Evolutionary conservation across 2,888 invertebrate species (phyloP).

Genomic region (Hoplodrina ambigua): DNA sequence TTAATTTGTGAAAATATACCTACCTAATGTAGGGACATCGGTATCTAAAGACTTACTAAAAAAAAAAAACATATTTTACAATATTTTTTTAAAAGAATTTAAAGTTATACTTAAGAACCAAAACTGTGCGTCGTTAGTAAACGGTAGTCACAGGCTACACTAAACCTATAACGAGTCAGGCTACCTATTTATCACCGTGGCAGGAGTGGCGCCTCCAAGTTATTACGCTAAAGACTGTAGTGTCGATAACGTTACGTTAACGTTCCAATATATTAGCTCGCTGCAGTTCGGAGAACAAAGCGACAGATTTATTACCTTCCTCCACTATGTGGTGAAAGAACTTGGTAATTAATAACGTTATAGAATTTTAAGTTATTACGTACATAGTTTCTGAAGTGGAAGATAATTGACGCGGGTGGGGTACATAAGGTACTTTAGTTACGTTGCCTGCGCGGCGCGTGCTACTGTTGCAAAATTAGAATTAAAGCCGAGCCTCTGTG

Average conservation of each 20-base stretch:
- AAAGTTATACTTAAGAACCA: too few species aligned
- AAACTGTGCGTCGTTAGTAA: too few species aligned
- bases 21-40: neutral
- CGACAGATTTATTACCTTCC: slow-evolving; percentile 16
- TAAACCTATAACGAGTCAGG: neutral
- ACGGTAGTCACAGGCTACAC: too few species aligned
- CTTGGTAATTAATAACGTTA: slow-evolving; percentile 12
- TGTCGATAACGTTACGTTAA: slow-evolving; percentile 22
- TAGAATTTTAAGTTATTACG: neutral
- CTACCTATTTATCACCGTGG: slow-evolving; percentile 2
- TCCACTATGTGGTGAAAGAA: neutral
- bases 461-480: neutral
- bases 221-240: slow-evolving; percentile 12
- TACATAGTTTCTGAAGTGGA: neutral
- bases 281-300: slow-evolving; percentile 19
- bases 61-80: too few species aligned
- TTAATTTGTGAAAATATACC: neutral
- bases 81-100: too few species aligned
- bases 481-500: neutral
- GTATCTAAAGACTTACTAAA: too few species aligned
- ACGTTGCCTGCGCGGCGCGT: neutral
- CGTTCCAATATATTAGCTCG: slow-evolving; percentile 11
- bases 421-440: neutral
- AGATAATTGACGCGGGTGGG: neutral
- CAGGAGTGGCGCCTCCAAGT: slow-evolving; percentile 12